phyloP scores from a whole-genome alignment of 1,140 invertebrate species.

The Coelopa frigida region DNA sequence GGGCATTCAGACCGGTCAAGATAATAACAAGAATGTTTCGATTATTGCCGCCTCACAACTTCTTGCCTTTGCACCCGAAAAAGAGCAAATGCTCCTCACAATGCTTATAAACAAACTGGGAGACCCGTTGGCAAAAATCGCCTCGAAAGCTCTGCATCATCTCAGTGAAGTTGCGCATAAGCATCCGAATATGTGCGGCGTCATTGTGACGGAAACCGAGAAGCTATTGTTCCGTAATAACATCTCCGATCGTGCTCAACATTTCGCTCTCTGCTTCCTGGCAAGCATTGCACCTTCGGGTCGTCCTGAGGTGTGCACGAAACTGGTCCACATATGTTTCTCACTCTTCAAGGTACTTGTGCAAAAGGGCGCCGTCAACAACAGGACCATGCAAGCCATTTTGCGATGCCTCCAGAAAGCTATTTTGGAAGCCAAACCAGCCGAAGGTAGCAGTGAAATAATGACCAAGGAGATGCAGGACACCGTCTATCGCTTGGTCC shows the following conservation, averaged over 20 bases:
- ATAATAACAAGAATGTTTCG: slow-evolving; percentile 74
- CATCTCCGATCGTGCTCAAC: slow-evolving; percentile 76
- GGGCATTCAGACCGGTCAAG: slow-evolving; percentile 44
- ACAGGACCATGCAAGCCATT: slow-evolving; percentile 84
- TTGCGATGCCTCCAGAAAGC: slow-evolving; percentile 41
- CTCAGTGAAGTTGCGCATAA: slow-evolving; percentile 75
- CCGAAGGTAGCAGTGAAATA: slow-evolving; percentile 28
- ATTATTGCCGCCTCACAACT: slow-evolving; percentile 72
- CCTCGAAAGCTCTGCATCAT: slow-evolving; percentile 78
- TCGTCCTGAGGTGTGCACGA: slow-evolving; percentile 68
- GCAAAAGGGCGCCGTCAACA: slow-evolving; percentile 85
- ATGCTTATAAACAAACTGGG: slow-evolving; percentile 92
- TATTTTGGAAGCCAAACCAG: slow-evolving; percentile 35
- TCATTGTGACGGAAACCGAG: slow-evolving; percentile 83
- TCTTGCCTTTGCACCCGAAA: slow-evolving; percentile 75
- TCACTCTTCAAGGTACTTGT: slow-evolving; percentile 90
- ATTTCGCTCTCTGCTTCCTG: slow-evolving; percentile 89
- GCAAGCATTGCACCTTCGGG: slow-evolving; percentile 61
- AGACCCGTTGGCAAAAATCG: slow-evolving; percentile 81
- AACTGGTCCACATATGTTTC: slow-evolving; percentile 87
- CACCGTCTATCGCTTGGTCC: slow-evolving; percentile 83
- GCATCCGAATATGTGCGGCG: slow-evolving; percentile 87
- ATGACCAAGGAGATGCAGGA: slow-evolving; percentile 49
- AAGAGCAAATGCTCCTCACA: slow-evolving; percentile 76
- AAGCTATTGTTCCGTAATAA: slow-evolving; percentile 81